phyloP scores from a whole-genome alignment of 1,140 invertebrate species.

The Ostrea denselamellosa region DNA sequence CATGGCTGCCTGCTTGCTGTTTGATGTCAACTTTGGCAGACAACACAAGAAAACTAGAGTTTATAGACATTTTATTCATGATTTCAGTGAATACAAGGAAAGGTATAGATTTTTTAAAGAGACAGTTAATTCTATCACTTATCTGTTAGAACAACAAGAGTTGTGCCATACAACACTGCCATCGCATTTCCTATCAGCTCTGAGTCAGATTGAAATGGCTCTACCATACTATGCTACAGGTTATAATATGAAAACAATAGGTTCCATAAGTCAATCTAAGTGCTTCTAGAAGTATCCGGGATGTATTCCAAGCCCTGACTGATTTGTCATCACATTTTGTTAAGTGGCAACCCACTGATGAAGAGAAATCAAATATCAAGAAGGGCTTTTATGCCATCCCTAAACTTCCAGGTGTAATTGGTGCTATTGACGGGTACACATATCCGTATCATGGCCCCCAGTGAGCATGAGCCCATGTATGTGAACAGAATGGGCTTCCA shows the following conservation, averaged over 20 bases:
- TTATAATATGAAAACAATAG: conserved; percentile 7
- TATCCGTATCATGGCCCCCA: no score
- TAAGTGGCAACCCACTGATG: not conserved
- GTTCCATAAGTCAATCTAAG: not conserved
- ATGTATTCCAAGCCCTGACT: not conserved
- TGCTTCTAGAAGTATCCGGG: conserved; percentile 1
- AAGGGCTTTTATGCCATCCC: not conserved
- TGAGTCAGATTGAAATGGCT: not conserved
- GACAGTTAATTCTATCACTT: no score
- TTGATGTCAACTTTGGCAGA: no score
- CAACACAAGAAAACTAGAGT: no score
- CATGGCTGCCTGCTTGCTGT: no score
- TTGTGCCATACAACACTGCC: not conserved
- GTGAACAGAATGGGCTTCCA: no score
- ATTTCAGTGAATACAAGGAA: no score
- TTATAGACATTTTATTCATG: no score
- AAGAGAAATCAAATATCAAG: not conserved
- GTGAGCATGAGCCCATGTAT: no score
- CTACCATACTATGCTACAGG: conserved; percentile 1
- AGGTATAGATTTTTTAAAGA: no score
- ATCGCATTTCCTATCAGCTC: not conserved
- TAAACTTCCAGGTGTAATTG: conserved; percentile 12
- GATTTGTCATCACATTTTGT: not conserved
- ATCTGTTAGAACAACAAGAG: not conserved
- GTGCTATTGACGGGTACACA: not conserved